These are phyloP conservation scores for Sapajus apella DNA, from an alignment of 2,113 vertebrate genomes.

Conservation along the genomic window DNA sequence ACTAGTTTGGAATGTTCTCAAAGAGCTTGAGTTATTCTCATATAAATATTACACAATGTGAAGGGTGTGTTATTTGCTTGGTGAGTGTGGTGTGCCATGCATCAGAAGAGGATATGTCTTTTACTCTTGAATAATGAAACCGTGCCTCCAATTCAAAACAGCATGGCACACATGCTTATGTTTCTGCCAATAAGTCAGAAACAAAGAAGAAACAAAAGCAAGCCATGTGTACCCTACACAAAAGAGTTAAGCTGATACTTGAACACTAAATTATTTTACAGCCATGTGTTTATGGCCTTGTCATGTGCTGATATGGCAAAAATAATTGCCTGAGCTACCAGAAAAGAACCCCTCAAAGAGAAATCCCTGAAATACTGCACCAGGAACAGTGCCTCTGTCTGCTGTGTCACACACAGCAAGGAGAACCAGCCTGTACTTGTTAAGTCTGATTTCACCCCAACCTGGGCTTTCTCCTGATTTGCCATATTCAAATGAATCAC, in stretches of 20 bases:
- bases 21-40: not conserved
- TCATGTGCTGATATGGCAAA: slow-evolving; percentile 48
- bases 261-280: slow-evolving; percentile 34
- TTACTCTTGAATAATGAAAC: slow-evolving; percentile 4
- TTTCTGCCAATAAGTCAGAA: slow-evolving; percentile 63
- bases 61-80: not conserved
- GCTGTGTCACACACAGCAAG: not conserved
- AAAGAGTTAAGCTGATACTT: not conserved
- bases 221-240: slow-evolving; percentile 8
- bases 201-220: slow-evolving; percentile 76
- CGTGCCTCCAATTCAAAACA: slow-evolving; percentile 78
- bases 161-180: slow-evolving; percentile 75
- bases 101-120: not conserved
- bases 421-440: not conserved
- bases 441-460: not conserved
- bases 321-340: slow-evolving; percentile 85
- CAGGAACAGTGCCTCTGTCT: not conserved
- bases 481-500: not conserved
- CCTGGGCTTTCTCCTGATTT: not conserved
- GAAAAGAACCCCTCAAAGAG: slow-evolving; percentile 56
- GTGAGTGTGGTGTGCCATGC: not conserved
- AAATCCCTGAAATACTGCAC: slow-evolving; percentile 15
- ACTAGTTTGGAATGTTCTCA: slow-evolving; percentile 25
- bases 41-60: not conserved
- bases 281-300: slow-evolving; percentile 42